These are phyloP conservation scores for Esox lucius DNA, from an alignment of 2,797 vertebrate genomes.

Conservation along the genomic window DNA sequence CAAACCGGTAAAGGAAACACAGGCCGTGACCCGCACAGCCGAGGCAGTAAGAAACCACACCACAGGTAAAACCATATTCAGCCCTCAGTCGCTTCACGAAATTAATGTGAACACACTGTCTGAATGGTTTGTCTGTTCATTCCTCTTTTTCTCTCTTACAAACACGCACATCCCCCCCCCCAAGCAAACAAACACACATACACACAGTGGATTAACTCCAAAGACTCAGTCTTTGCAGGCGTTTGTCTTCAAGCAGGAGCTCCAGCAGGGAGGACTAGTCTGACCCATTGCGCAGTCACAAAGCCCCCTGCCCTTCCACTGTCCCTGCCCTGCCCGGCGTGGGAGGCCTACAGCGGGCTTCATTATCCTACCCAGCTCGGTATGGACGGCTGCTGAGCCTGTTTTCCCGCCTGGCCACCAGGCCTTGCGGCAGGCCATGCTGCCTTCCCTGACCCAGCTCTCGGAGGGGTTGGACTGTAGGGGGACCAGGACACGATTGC, in stretches of 20 bases:
- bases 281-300: constrained; percentile 25
- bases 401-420: constrained; percentile 37
- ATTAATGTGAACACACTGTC: no score
- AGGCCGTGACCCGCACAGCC: no score
- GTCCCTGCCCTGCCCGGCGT: no score
- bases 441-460: no score
- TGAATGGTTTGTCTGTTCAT: no score
- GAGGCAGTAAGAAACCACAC: no score
- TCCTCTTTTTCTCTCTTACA: no score
- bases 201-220: constrained; percentile 25
- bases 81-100: no score
- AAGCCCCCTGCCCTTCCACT: constrained; percentile 2
- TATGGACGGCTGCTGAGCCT: constrained; percentile 21
- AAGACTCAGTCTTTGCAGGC: constrained; percentile 20
- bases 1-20: background rate
- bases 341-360: constrained; percentile 23
- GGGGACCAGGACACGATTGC: no score
- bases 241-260: constrained; percentile 29
- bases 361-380: constrained; percentile 38
- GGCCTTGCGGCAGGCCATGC: constrained; percentile 8
- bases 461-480: background rate
- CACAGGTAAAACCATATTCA: no score
- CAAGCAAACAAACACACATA: constrained; percentile 10
- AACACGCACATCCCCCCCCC: background rate
- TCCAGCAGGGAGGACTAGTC: constrained; percentile 30